Conservation (phyloP, 1,140 invertebrate species). For the Leptinotarsa defecta region DNA sequence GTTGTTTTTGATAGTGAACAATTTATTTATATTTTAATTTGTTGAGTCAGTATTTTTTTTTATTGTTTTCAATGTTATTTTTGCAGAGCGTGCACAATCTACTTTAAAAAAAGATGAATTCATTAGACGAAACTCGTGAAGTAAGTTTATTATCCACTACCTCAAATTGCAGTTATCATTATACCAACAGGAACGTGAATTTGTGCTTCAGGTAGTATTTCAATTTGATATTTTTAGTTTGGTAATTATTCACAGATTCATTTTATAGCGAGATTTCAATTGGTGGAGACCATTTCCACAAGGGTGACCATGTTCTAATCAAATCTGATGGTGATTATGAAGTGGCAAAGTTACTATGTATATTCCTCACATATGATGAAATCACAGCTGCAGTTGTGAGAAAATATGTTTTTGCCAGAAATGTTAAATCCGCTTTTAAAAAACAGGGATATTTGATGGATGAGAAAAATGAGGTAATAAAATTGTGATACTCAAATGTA, state of each 20-base stretch:
- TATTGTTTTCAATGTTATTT: neutral
- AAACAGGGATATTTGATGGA: neutral
- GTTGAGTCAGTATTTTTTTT: neutral
- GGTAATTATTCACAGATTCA: neutral
- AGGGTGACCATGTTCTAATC: neutral
- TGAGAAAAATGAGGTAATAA: constrained; percentile 18
- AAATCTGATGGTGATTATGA: neutral
- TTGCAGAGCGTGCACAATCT: neutral
- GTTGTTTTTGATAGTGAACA: neutral
- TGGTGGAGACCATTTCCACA: neutral
- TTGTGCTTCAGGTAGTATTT: neutral
- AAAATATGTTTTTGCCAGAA: constrained; percentile 19
- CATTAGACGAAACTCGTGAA: neutral
- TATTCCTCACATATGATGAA: neutral
- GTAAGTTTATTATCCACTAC: neutral
- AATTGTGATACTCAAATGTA: no score
- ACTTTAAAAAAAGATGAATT: neutral
- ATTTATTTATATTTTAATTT: neutral
- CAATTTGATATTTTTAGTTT: neutral
- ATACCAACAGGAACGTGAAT: neutral
- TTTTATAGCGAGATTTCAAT: neutral
- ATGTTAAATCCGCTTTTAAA: constrained; percentile 9
- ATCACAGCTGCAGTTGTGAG: constrained; percentile 1
- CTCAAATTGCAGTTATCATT: neutral
- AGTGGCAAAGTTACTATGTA: neutral